Base-by-base conservation (phyloP, 2,888 invertebrate genomes). In the Aplocera efformata region DNA sequence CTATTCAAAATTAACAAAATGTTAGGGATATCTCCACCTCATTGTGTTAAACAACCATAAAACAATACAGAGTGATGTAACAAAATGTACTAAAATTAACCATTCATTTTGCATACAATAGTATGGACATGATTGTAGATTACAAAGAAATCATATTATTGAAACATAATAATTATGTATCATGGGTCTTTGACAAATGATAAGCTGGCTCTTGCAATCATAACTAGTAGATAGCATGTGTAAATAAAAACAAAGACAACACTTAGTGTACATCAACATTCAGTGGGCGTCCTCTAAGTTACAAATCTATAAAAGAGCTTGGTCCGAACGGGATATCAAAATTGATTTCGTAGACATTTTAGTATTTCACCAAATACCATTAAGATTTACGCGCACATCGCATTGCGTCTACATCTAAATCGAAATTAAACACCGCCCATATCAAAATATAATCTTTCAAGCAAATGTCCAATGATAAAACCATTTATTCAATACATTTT, bases 361-460 rank as follows among this genome's bases (percentile, higher is more conserved):
- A 39, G 32, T 60, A 60, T 57, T 56, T 59, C 50, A 48, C 49
- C 56, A 46, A 39, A 9, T 32, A 31, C 25, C 8, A 38, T 33
- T 13, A 42, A 38, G 28, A 37, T 30, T n/a, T 11, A 37, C 41
- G 10, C 28, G 17, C 26, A 13, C 27, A 7, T 34, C 20, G 24
- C 32, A 32, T 39, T 27, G 28, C 17, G n/a, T 61, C 54, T 60
- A 62, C 61, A 58, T 60, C 53, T 60, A 69, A 66, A 48, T 58
- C 45, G 51, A 67, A 73, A 76, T 72, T 65, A 66, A 77, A 75
- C 68, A 71, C 59, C 58, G 68, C 65, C 72, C 66, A 68, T 82
- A 82, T 79, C 79, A 82, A 81, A 83, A 83, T 81, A 82, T 74
- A 79, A 67, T 72, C 64, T 63, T 66, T 64, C 65, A 76, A 79